phyloP scores from a whole-genome alignment of 2,113 vertebrate genomes.

The Microtus richardsoni region DNA sequence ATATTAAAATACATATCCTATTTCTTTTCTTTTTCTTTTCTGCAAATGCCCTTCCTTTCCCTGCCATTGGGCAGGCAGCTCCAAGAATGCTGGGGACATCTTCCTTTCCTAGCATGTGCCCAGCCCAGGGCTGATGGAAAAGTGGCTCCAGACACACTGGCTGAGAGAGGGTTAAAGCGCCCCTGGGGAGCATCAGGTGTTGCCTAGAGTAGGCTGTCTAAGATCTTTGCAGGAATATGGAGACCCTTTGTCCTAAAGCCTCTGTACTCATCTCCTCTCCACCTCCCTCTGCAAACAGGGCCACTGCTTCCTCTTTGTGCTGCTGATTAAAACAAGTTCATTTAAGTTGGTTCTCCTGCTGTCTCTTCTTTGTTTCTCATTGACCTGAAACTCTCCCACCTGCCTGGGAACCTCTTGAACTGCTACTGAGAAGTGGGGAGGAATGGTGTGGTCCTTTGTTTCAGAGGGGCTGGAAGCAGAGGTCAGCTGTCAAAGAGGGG shows the following conservation, averaged over 20 bases:
- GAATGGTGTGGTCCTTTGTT: not conserved
- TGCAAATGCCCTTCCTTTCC: not conserved
- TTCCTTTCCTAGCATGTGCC: not conserved
- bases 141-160: not conserved
- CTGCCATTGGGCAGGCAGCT: not conserved
- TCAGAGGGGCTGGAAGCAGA: not conserved
- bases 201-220: not conserved
- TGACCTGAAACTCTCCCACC: not conserved
- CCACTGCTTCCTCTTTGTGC: constrained; percentile 1
- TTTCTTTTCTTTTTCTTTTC: not conserved
- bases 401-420: not conserved
- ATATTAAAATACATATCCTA: not conserved
- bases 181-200: fast-evolving
- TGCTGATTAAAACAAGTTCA: constrained; percentile 54
- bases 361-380: not conserved
- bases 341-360: not conserved
- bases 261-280: not conserved
- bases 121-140: too few relatives aligned
- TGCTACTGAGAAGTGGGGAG: not conserved
- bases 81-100: not conserved
- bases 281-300: not conserved
- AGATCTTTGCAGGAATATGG: not conserved
- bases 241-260: not conserved
- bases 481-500: not conserved
- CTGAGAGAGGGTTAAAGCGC: not conserved